Conservation (phyloP, 2,113 vertebrate species). For the Tychaedon coryphoeus region DNA sequence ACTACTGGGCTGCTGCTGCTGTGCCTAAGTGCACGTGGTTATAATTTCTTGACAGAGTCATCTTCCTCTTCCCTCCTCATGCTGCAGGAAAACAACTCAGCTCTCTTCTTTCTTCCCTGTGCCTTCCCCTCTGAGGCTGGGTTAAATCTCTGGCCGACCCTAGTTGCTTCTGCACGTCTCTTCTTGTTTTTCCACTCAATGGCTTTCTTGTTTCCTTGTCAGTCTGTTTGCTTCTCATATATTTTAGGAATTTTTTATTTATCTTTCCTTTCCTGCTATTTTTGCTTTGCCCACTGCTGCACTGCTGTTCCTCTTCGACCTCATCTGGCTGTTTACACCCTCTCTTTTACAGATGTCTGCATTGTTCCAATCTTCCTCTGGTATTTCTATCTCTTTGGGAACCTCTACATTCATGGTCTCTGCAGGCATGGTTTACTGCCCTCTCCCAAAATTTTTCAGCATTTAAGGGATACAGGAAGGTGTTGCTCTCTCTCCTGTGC, state of each 20-base stretch:
- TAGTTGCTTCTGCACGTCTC: not conserved
- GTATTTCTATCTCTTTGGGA: conserved; percentile 15
- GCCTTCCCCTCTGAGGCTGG: not conserved
- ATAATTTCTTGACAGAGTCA: not conserved
- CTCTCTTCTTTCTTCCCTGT: not conserved
- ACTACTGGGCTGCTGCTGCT: not conserved
- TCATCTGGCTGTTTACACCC: not conserved
- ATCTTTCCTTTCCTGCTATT: conserved; percentile 62
- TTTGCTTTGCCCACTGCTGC: conserved; percentile 13
- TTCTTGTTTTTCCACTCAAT: conserved; percentile 4
- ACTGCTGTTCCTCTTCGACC: not conserved
- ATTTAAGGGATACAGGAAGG: not conserved
- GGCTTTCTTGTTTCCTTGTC: conserved; percentile 32
- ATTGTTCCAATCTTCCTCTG: not conserved
- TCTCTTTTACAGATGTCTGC: not conserved
- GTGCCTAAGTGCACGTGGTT: not conserved
- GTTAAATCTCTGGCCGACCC: not conserved
- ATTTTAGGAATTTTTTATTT: conserved; percentile 62
- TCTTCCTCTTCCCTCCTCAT: not conserved
- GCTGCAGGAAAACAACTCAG: not conserved
- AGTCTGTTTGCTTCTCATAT: conserved; percentile 29
- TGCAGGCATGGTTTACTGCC: not conserved
- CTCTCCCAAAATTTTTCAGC: not conserved
- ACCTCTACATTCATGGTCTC: not conserved
- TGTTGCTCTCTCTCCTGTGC: not conserved